phyloP scores from a whole-genome alignment of 2,113 vertebrate genomes.

The Lophotis ruficrista region DNA sequence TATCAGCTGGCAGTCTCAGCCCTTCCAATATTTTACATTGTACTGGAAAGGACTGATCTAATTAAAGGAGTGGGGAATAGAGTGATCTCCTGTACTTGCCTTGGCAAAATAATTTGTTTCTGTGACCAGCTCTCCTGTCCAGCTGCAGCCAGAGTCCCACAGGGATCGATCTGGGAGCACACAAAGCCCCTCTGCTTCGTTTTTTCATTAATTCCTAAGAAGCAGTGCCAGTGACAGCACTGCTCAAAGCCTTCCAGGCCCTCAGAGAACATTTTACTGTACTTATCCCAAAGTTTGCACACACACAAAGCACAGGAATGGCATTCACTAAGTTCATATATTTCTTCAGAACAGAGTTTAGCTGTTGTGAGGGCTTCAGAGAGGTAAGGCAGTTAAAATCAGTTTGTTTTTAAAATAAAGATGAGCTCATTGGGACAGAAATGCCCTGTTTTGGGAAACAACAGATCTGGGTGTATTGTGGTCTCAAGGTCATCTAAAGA shows the following conservation, averaged over 20 bases:
- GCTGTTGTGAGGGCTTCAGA: background rate
- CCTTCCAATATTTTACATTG: background rate
- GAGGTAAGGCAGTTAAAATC: background rate
- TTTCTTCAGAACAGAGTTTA: background rate
- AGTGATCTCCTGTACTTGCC: background rate
- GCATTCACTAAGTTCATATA: background rate
- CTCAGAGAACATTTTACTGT: background rate
- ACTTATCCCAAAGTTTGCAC: background rate
- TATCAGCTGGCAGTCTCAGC: background rate
- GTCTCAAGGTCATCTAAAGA: background rate
- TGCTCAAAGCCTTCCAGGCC: background rate
- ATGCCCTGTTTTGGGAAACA: background rate
- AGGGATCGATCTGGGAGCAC: background rate
- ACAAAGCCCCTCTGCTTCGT: background rate
- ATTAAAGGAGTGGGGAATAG: background rate
- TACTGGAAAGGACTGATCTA: background rate
- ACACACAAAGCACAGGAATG: background rate
- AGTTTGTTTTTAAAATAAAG: background rate
- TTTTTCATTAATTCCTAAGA: constrained; percentile 19
- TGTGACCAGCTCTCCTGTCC: background rate
- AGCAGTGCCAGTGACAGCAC: background rate
- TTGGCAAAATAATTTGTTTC: constrained; percentile 5
- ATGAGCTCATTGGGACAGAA: background rate
- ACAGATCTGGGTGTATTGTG: background rate
- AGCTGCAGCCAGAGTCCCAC: background rate